Evolutionary conservation across 2,113 vertebrate genomes (phyloP).

Genomic region (Thomomys bottae): DNA sequence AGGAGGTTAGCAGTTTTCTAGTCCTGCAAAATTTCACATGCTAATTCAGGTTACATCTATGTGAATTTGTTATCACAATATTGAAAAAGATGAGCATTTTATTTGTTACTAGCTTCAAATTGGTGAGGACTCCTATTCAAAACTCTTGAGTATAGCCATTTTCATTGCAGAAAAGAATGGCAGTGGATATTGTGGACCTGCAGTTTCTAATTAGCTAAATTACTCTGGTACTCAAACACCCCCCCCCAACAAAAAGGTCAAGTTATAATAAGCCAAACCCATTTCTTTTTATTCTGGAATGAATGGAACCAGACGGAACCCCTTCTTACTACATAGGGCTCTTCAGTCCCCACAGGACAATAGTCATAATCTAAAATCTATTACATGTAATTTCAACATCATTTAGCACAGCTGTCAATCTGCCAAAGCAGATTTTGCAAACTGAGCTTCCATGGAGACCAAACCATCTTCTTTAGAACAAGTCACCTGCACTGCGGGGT

Average conservation of each 20-base stretch:
- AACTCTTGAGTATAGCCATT: neutral
- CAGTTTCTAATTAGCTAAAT: slow-evolving; percentile 57
- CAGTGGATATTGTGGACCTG: neutral
- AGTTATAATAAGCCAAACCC: slow-evolving; percentile 20
- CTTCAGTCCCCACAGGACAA: slow-evolving; percentile 64
- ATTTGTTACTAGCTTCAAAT: slow-evolving; percentile 20
- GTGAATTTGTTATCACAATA: neutral
- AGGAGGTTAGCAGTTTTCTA: neutral
- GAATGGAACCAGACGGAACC: neutral
- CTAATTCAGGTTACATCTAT: slow-evolving; percentile 13
- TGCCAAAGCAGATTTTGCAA: slow-evolving; percentile 43
- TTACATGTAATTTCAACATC: slow-evolving; percentile 64
- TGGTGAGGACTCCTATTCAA: neutral
- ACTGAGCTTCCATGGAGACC: slow-evolving; percentile 67
- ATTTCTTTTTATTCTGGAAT: slow-evolving; percentile 28
- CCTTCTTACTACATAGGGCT: neutral
- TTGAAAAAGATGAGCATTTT: slow-evolving; percentile 19
- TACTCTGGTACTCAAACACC: neutral
- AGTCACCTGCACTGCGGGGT: slow-evolving; percentile 39
- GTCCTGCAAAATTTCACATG: slow-evolving; percentile 4
- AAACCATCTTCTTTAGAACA: slow-evolving; percentile 58
- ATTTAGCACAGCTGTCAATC: slow-evolving; percentile 68
- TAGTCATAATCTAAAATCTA: slow-evolving; percentile 65
- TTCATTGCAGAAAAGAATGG: slow-evolving; percentile 30
- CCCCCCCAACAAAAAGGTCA: slow-evolving; percentile 27